phyloP scores from a whole-genome alignment of 2,888 invertebrate species.

The Aradus depressus region DNA sequence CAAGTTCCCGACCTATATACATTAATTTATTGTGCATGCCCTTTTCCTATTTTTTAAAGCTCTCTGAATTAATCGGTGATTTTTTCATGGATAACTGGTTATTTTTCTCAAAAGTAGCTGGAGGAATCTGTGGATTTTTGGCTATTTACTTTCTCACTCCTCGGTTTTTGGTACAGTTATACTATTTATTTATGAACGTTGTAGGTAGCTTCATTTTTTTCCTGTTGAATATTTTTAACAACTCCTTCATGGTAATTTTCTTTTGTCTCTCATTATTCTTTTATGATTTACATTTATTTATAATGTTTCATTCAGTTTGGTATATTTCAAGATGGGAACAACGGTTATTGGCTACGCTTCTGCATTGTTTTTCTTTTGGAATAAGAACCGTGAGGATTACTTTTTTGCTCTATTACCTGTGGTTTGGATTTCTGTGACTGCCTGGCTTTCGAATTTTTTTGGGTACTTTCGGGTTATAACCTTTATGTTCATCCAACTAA shows the following conservation, averaged over 20 bases:
- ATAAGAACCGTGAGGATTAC: constrained; percentile 15
- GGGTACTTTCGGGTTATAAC: constrained; percentile 24
- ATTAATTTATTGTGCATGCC: constrained; percentile 26
- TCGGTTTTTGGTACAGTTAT: constrained; percentile 19
- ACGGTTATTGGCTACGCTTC: constrained; percentile 11
- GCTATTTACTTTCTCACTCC: constrained; percentile 28
- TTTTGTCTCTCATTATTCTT: not conserved
- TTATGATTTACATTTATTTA: not conserved
- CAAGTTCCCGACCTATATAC: constrained; percentile 66
- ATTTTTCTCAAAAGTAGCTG: constrained; percentile 19
- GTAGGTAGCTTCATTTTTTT: constrained; percentile 34
- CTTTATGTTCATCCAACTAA: constrained; percentile 26
- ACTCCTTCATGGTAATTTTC: constrained; percentile 24
- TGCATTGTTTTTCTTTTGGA: constrained; percentile 25
- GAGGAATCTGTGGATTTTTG: constrained; percentile 4
- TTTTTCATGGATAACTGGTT: constrained; percentile 21
- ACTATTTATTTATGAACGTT: constrained; percentile 18
- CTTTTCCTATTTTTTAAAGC: constrained; percentile 21
- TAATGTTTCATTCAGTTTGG: not conserved
- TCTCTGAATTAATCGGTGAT: constrained; percentile 26
- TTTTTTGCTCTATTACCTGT: constrained; percentile 21
- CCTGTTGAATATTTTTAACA: constrained; percentile 32
- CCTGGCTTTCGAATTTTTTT: constrained; percentile 28
- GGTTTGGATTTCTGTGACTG: constrained; percentile 28
- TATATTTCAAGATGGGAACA: constrained; percentile 19